These are phyloP conservation scores for Chrysina gloriosa DNA, from an alignment of 2,888 invertebrate genomes.

Conservation along the genomic window DNA sequence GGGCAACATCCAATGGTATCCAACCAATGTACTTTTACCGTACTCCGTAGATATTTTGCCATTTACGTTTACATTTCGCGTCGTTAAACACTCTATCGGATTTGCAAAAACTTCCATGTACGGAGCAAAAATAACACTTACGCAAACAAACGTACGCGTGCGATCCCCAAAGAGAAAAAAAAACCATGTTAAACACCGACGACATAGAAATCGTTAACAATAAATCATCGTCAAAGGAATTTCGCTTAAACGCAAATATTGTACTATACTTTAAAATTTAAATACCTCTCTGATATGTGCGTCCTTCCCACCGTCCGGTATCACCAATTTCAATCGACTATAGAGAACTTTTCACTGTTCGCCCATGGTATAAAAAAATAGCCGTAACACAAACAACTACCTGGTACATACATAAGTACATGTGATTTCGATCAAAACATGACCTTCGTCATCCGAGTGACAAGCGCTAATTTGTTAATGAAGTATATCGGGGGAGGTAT, in stretches of 20 bases:
- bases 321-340: not conserved
- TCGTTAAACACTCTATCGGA: too few species aligned
- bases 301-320: not conserved
- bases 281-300: constrained; percentile 4
- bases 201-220: not conserved
- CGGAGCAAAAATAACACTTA: not conserved
- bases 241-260: not conserved
- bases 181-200: not conserved
- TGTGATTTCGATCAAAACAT: constrained; percentile 28
- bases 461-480: constrained; percentile 23
- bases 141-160: not conserved
- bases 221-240: constrained; percentile 4
- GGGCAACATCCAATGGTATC: too few species aligned
- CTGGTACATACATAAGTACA: not conserved
- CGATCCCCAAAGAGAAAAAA: not conserved
- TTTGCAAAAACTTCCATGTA: not conserved
- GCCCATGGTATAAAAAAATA: not conserved
- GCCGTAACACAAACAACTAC: not conserved
- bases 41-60: too few species aligned
- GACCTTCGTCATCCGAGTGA: constrained; percentile 7
- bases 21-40: too few species aligned
- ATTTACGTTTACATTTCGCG: too few species aligned
- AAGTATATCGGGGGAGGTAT: constrained; percentile 18
- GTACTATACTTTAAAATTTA: constrained; percentile 10
- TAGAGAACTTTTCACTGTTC: constrained; percentile 9